Evolutionary conservation across 2,888 invertebrate genomes (phyloP).

Genomic region (Macropis europaea): DNA sequence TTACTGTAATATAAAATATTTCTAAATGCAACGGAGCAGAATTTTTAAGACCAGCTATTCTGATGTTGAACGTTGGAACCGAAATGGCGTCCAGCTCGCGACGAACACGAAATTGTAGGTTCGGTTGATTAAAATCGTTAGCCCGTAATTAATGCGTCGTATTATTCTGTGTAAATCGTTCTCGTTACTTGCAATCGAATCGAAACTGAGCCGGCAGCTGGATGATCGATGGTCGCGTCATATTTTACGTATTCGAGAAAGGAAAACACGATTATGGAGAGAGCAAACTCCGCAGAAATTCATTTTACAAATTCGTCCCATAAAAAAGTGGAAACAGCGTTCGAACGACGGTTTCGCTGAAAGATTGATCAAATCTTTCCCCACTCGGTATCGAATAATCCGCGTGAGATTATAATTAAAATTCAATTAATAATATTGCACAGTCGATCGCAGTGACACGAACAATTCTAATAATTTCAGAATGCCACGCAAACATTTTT

Average conservation of each 20-base stretch:
- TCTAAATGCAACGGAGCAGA: too few species aligned
- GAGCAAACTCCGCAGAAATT: too few species aligned
- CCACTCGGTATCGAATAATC: background rate
- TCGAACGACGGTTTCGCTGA: too few species aligned
- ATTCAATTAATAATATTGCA: slow-evolving; percentile 10
- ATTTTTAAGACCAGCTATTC: too few species aligned
- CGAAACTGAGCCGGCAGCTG: background rate
- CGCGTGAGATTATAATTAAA: background rate
- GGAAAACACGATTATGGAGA: too few species aligned
- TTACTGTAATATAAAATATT: too few species aligned
- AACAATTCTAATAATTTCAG: slow-evolving; percentile 35
- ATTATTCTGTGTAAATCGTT: slow-evolving; percentile 30
- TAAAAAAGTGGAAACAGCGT: too few species aligned
- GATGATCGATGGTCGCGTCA: too few species aligned
- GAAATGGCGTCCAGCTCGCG: too few species aligned
- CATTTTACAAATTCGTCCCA: too few species aligned
- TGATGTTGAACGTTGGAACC: background rate
- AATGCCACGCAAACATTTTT: slow-evolving; percentile 3
- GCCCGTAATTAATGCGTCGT: background rate
- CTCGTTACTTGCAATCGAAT: slow-evolving; percentile 16
- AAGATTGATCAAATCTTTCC: slow-evolving; percentile 11
- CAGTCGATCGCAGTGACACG: slow-evolving; percentile 3
- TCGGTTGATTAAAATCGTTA: slow-evolving; percentile 10
- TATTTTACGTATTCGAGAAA: too few species aligned
- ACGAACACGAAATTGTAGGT: background rate